phyloP scores from a whole-genome alignment of 1,140 invertebrate genomes.

The Drosophila watanabei region DNA sequence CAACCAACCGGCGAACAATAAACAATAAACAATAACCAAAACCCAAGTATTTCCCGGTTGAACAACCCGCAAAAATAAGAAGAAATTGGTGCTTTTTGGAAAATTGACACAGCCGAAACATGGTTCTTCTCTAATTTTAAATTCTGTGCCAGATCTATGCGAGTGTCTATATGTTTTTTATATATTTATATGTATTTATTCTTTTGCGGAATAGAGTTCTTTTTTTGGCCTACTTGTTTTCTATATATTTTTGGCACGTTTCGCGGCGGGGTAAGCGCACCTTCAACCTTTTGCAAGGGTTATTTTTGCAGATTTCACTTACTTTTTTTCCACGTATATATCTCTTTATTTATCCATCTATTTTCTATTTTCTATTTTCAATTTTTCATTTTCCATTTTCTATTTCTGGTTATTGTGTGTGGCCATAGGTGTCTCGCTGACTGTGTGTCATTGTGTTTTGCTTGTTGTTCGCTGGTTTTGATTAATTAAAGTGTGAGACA shows the following conservation, averaged over 20 bases:
- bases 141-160: conserved; percentile 1
- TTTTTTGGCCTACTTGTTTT: conserved; percentile 29
- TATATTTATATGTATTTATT: not conserved
- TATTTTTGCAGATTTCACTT: conserved; percentile 7
- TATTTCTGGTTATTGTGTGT: conserved; percentile 33
- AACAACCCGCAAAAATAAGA: conserved; percentile 9
- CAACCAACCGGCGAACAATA: conserved; percentile 28
- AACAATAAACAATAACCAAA: conserved; percentile 4
- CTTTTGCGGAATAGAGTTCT: conserved; percentile 15
- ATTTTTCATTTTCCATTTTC: conserved; percentile 7
- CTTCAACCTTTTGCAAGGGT: conserved; percentile 40
- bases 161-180: not conserved
- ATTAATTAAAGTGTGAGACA: conserved; percentile 77
- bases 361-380: conserved; percentile 10
- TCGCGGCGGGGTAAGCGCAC: conserved; percentile 21
- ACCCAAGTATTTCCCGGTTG: conserved; percentile 32
- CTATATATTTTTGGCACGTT: conserved; percentile 50
- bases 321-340: not conserved
- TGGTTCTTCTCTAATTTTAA: conserved; percentile 22
- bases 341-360: conserved; percentile 8
- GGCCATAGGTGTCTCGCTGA: conserved; percentile 16
- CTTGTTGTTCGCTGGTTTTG: conserved; percentile 45
- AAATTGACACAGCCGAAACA: conserved; percentile 20
- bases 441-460: conserved; percentile 23
- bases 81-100: conserved; percentile 9